These are phyloP conservation scores for Atherinosoma microstoma DNA, from an alignment of 2,797 vertebrate genomes.

Conservation along the genomic window DNA sequence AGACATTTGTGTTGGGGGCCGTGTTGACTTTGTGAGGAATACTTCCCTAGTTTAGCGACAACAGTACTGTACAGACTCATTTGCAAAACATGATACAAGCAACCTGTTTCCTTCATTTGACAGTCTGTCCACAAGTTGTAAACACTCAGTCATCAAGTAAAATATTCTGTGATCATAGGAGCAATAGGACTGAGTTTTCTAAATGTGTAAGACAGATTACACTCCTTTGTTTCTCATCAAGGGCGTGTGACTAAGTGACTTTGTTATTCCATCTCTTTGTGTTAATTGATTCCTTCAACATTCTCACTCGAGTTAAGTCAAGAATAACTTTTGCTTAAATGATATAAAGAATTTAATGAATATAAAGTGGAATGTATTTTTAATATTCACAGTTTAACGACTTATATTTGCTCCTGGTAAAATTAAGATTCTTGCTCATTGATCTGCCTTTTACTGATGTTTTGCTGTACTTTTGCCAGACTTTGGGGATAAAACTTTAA, in stretches of 20 bases:
- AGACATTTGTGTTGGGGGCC: slow-evolving; percentile 50
- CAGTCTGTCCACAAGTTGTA: slow-evolving; percentile 61
- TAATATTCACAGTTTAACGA: too few relatives aligned
- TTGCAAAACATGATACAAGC: slow-evolving; percentile 72
- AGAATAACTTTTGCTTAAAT: background rate
- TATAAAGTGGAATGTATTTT: background rate
- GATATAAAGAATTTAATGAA: background rate
- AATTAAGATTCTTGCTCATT: background rate
- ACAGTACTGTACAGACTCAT: slow-evolving; percentile 60
- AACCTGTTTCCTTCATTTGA: slow-evolving; percentile 66
- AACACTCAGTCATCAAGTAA: slow-evolving; percentile 57
- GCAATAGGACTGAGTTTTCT: slow-evolving; percentile 34
- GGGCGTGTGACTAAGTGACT: background rate
- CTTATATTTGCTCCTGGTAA: background rate
- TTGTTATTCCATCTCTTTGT: slow-evolving; percentile 4
- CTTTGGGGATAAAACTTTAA: too few relatives aligned
- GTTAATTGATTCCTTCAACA: background rate
- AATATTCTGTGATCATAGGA: slow-evolving; percentile 65
- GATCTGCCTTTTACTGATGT: too few relatives aligned
- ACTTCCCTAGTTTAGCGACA: slow-evolving; percentile 57
- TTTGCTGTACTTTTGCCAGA: too few relatives aligned
- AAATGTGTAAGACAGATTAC: slow-evolving; percentile 28
- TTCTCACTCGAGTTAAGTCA: background rate
- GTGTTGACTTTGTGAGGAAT: slow-evolving; percentile 66
- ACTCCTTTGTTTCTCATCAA: slow-evolving; percentile 46